Base-by-base conservation (phyloP, 2,888 invertebrate species). In the Lutraria lutraria region DNA sequence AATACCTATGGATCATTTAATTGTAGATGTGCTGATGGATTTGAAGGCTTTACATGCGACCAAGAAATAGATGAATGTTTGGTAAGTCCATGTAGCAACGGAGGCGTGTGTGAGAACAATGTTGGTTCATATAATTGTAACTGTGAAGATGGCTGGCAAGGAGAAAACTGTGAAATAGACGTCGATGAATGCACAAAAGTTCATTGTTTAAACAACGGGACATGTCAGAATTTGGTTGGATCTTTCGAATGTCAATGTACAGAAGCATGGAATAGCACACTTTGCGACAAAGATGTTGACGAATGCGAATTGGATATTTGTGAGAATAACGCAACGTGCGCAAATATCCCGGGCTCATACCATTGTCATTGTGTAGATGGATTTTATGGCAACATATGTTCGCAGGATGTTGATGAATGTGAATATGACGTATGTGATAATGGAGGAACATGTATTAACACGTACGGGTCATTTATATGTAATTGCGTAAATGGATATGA, bases 181-280 rank as follows among this genome's bases (percentile, higher is more conserved):
- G 72, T 63, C 0, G 81, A 89, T 34, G 85, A 89, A 63, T 92
- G 92, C 72, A 63, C 52, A 4, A 82, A 83, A 8, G 88, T 88
- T 53, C 92, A 90, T 2, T 92, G 92, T 84, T 85, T 89, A 52
- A 91, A 93, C 54, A 76, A 85, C 72, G 91, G 93, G 19, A 89
- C 88, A 0, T 94, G 94, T 86, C 60, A 87, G 25, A 90, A 93
- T 81, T 81, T 87, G 52, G 68, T 87, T 29, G 90, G 89, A n/a
- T 84, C 85, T 43, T 92, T 88, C 52, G 83, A 86, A 3, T 94
- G 94, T 86, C n/a, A 80, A 13, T 94, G 94, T 87, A 19, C 85
- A 68, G 13, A 72, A 0, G 93, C 93, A 0, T 93, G 86, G 60
- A 90, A 86, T 0, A 93, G 94, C 4, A 19, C 10, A 53, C 29